Conservation (phyloP, 2,113 vertebrate species). For the Dasyornis broadbenti region DNA sequence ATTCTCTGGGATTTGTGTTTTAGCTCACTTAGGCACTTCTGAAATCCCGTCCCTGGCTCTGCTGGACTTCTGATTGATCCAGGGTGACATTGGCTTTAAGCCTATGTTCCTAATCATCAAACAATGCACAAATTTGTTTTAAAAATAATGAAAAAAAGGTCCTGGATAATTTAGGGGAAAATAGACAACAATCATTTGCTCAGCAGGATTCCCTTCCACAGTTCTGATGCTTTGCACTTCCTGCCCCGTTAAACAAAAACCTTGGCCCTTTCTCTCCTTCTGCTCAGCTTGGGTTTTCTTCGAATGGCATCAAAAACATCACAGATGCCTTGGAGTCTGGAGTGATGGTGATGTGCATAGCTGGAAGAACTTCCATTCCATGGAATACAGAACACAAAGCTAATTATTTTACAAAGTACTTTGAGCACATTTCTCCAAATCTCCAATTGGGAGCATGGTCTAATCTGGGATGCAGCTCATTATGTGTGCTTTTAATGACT, state of each 20-base stretch:
- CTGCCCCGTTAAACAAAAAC: background rate
- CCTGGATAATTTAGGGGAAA: background rate
- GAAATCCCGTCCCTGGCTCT: slow-evolving; percentile 48
- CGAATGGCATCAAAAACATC: background rate
- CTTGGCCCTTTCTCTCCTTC: background rate
- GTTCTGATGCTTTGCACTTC: background rate
- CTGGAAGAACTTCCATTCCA: background rate
- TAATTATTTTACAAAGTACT: background rate
- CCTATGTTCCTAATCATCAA: slow-evolving; percentile 50
- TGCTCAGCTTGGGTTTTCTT: background rate
- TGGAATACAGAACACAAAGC: background rate
- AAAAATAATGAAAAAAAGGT: background rate
- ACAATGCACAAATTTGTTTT: slow-evolving; percentile 40
- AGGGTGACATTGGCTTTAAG: slow-evolving; percentile 41
- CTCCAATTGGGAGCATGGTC: background rate
- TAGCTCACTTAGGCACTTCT: slow-evolving; percentile 58
- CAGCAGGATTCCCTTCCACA: background rate
- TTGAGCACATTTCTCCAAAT: background rate
- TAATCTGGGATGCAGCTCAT: background rate
- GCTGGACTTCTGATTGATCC: slow-evolving; percentile 49
- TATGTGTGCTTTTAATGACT: background rate
- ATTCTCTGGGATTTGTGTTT: slow-evolving; percentile 45
- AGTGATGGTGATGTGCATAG: background rate
- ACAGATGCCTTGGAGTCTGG: background rate
- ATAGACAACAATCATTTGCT: background rate